Percentiles rank a stretch among this genome's conserved stretches.
phyloP scores from a whole-genome alignment of 2,113 vertebrate genomes.

The Lepisosteus oculatus region DNA sequence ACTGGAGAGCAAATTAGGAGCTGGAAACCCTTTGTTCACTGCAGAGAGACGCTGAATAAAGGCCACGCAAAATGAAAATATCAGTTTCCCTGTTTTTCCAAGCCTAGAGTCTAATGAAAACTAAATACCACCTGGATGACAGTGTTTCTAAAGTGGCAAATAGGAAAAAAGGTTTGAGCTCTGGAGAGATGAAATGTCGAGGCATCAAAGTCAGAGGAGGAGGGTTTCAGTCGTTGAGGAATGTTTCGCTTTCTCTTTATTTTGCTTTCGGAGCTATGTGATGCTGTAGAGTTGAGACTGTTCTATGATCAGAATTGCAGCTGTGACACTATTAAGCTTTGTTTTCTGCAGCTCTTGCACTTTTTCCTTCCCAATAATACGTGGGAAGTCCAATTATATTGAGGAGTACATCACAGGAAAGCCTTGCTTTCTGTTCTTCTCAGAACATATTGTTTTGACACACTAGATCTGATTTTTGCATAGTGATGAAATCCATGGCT shows the following conservation, averaged over 20 bases:
- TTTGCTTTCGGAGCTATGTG: too few relatives aligned
- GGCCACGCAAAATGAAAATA: slow-evolving; percentile 34
- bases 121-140: slow-evolving; percentile 51
- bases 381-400: slow-evolving; percentile 27
- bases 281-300: not conserved
- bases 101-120: slow-evolving; percentile 56
- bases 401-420: slow-evolving; percentile 29
- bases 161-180: slow-evolving; percentile 49
- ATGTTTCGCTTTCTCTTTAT: too few relatives aligned
- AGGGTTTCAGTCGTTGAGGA: slow-evolving; percentile 1
- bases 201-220: slow-evolving; percentile 57
- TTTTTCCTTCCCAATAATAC: slow-evolving; percentile 48
- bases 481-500: too few relatives aligned
- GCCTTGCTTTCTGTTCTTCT: slow-evolving; percentile 38
- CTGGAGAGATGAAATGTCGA: slow-evolving; percentile 24
- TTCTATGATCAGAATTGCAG: slow-evolving; percentile 25
- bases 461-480: too few relatives aligned
- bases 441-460: slow-evolving; percentile 15
- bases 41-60: slow-evolving; percentile 35
- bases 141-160: slow-evolving; percentile 41
- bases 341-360: slow-evolving; percentile 58
- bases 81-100: slow-evolving; percentile 55
- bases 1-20: too few relatives aligned
- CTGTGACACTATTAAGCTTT: slow-evolving; percentile 44
- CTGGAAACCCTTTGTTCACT: too few relatives aligned